phyloP scores from a whole-genome alignment of 2,797 vertebrate species.

The Tenualosa ilisha region DNA sequence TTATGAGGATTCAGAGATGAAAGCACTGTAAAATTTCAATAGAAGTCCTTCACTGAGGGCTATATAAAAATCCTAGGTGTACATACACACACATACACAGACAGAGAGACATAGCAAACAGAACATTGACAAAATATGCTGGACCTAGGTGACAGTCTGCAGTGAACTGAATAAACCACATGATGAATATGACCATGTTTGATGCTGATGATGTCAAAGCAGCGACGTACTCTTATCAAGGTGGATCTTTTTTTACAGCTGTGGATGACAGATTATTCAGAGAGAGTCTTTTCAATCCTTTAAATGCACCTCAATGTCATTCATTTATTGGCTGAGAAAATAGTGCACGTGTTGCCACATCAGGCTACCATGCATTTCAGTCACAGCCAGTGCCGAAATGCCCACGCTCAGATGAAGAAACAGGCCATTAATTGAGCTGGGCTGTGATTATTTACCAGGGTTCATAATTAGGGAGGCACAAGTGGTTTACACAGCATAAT shows the following conservation, averaged over 20 bases:
- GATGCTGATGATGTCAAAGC: not conserved
- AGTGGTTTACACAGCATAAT: slow-evolving; percentile 68
- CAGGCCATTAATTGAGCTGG: slow-evolving; percentile 67
- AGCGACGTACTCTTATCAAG: not conserved
- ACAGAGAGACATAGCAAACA: not conserved
- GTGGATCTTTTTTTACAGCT: not conserved
- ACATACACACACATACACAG: not conserved
- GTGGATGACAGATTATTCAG: not conserved
- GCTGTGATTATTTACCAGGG: slow-evolving; percentile 72
- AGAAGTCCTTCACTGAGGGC: not conserved
- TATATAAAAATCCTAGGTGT: not conserved
- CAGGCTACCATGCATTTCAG: not conserved
- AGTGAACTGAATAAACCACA: not conserved
- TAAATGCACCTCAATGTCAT: not conserved
- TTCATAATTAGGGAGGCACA: slow-evolving; percentile 71
- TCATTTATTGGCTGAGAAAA: not conserved
- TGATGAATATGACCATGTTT: not conserved
- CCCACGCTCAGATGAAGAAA: slow-evolving; percentile 55
- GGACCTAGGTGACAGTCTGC: not conserved
- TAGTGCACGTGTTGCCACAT: not conserved
- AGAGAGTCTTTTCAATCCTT: not conserved
- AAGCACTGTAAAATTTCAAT: slow-evolving; percentile 1
- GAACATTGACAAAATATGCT: not conserved
- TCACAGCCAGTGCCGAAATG: not conserved
- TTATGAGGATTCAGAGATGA: slow-evolving; percentile 1